These are phyloP conservation scores for Bubo bubo DNA, from an alignment of 2,113 vertebrate species.

Conservation along the genomic window DNA sequence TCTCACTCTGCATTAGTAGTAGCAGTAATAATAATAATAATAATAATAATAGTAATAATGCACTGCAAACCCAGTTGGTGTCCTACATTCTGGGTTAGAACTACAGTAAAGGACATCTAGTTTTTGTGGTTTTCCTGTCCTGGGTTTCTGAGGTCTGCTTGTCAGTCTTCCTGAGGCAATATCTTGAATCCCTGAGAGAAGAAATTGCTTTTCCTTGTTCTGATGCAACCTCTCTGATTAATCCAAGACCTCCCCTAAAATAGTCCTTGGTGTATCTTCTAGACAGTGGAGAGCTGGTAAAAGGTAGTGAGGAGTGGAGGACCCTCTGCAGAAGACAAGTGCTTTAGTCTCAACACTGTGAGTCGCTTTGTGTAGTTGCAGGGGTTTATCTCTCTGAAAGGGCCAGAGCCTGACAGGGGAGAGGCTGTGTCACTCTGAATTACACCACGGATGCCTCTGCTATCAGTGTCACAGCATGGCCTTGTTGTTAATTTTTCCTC, in stretches of 20 bases:
- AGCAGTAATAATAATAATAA: too few species aligned
- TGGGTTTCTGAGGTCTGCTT: background rate
- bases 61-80: background rate
- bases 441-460: background rate
- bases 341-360: background rate
- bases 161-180: background rate
- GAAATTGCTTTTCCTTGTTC: background rate
- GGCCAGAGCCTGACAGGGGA: background rate
- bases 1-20: background rate
- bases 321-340: background rate
- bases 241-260: background rate
- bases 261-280: background rate
- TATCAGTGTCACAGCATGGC: background rate
- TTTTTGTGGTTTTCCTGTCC: background rate
- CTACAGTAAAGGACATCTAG: accelerated
- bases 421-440: background rate
- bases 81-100: background rate
- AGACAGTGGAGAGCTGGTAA: background rate
- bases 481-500: background rate
- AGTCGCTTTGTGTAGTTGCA: accelerated
- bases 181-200: background rate
- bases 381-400: background rate
- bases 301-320: background rate
- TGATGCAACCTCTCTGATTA: background rate
- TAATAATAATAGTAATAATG: background rate